Evolutionary conservation across 2,113 vertebrate species (phyloP), one percentile per base, ranked within the genome.

Genomic region (Acinonyx jubatus): DNA sequence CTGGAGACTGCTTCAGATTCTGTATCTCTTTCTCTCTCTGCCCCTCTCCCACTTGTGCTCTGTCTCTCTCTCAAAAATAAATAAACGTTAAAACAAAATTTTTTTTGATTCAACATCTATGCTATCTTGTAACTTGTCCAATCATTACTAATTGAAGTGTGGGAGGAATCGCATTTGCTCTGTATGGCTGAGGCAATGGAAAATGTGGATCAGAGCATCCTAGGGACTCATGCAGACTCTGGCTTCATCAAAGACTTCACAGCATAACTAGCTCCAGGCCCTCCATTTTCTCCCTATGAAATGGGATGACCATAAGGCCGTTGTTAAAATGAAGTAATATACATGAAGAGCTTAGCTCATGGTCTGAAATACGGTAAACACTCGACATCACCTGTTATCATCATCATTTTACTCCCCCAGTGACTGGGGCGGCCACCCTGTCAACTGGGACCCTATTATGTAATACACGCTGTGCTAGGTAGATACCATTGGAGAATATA

Each of bases 241-340:
- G 50, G 7, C 6, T 69, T 76, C 16, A 96, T 71, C 69, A 31
- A 63, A 41, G 29, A 65, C 16, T 1, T 82, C 45, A 9, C 33
- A 31, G 0, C 4, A 2, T 45, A 13, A 65, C 33, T 94, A 63
- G 41, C 38, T 23, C 11, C 8, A 9, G 19, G 7, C 10, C 27
- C n/a, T 92, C 33, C 45, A 41, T 45, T 88, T 82, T 78, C 63
- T 41, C 38, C 48, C 69, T 76, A 5, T 50, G 86, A 92, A 69
- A 10, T 31, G 50, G 38, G 18, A 8, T 36, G 19, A 52, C 27
- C 36, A 1, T 5, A 33, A 48, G 36, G 31, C 21, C 52, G 7
- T 8, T 88, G n/a, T 55, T 48, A n/a, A 90, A 83, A 52, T 66
- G 36, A 94, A 93, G 71, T 50, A 19, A 14, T 36, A 29, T 21